Conservation (phyloP, 2,888 invertebrate genomes). For the Tetragnatha montana region DNA sequence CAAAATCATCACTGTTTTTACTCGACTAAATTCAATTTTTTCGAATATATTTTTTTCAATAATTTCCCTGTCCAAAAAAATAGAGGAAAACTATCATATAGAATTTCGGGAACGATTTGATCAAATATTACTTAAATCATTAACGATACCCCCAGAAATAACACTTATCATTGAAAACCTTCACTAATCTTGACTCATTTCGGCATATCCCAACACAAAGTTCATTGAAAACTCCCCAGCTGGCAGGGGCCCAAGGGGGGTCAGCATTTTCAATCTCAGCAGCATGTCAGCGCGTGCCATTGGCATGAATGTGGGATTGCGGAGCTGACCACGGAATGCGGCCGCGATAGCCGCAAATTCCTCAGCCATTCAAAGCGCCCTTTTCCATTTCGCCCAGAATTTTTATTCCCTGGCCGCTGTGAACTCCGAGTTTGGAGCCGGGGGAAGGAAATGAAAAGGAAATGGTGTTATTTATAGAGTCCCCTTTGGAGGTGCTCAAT, state of each 20-base stretch:
- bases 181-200: too few species aligned
- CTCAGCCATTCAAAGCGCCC: constrained; percentile 63
- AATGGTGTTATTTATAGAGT: constrained; percentile 3
- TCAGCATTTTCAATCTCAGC: constrained; percentile 58
- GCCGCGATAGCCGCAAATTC: constrained; percentile 49
- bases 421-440: constrained; percentile 12
- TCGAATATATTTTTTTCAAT: too few species aligned
- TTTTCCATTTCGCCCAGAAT: constrained; percentile 57
- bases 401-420: constrained; percentile 42
- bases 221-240: constrained; percentile 1
- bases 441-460: not conserved
- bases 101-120: too few species aligned
- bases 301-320: constrained; percentile 53
- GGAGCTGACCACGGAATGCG: constrained; percentile 30
- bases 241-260: not conserved
- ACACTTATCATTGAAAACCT: too few species aligned
- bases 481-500: not conserved
- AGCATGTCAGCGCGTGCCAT: constrained; percentile 38
- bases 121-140: too few species aligned
- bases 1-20: too few species aligned
- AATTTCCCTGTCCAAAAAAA: too few species aligned
- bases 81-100: too few species aligned
- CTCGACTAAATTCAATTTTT: too few species aligned
- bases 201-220: not conserved
- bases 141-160: too few species aligned